These are phyloP conservation scores for Kryptolebias marmoratus DNA, from an alignment of 2,113 vertebrate species.

Conservation along the genomic window DNA sequence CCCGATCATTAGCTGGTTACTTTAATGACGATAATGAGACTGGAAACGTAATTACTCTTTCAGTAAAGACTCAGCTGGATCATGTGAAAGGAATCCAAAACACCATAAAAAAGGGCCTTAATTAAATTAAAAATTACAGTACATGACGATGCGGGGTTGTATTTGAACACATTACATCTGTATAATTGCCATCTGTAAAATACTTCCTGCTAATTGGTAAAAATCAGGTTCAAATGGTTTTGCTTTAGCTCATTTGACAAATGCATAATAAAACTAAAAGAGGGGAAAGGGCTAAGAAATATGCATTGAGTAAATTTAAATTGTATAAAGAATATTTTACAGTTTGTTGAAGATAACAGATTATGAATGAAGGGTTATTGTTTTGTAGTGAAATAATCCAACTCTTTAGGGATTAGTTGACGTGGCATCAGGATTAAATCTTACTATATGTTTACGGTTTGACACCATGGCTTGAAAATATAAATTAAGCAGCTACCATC, in stretches of 20 bases:
- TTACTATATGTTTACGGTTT: too few species aligned
- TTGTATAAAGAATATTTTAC: too few species aligned
- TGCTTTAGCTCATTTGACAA: not conserved
- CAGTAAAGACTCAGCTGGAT: constrained; percentile 53
- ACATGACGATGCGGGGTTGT: constrained; percentile 10
- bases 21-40: constrained; percentile 72
- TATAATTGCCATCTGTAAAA: constrained; percentile 39
- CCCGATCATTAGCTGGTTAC: constrained; percentile 67
- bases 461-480: too few species aligned
- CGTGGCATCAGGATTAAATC: too few species aligned
- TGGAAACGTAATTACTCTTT: constrained; percentile 71
- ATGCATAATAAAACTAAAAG: too few species aligned
- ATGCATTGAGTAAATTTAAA: too few species aligned
- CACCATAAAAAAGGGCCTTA: constrained; percentile 34
- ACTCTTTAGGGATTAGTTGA: too few species aligned
- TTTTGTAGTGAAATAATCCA: too few species aligned
- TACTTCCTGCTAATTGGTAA: constrained; percentile 19
- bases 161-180: not conserved
- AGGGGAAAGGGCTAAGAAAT: too few species aligned
- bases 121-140: constrained; percentile 48
- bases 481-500: too few species aligned
- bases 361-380: too few species aligned
- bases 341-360: too few species aligned
- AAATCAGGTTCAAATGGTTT: not conserved
- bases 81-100: constrained; percentile 69